Percentiles rank a stretch among this genome's conserved stretches.
These are phyloP conservation scores for Tribolium madens DNA, from an alignment of 1,140 invertebrate genomes.

Conservation along the genomic window DNA sequence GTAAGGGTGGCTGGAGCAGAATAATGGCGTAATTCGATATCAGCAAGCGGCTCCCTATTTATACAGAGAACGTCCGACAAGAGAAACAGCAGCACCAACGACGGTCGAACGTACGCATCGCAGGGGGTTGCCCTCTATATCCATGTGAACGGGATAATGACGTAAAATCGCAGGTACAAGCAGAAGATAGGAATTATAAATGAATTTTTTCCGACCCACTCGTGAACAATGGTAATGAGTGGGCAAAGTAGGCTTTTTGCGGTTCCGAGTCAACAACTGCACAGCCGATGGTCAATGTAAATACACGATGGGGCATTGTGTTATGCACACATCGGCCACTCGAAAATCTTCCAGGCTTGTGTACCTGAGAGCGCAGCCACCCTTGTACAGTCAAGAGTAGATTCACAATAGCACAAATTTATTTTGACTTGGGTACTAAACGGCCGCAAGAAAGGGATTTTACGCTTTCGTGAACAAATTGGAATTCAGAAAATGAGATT, in stretches of 20 bases:
- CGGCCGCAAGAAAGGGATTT: slow-evolving; percentile 1
- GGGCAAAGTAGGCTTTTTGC: neutral
- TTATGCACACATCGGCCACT: neutral
- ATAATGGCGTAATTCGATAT: slow-evolving; percentile 59
- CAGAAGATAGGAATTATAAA: slow-evolving; percentile 15
- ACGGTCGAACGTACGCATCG: slow-evolving; percentile 25
- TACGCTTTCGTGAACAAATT: slow-evolving; percentile 13
- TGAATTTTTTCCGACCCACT: neutral
- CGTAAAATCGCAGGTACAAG: slow-evolving; percentile 8
- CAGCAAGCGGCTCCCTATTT: slow-evolving; percentile 57
- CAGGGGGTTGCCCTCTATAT: slow-evolving; percentile 4
- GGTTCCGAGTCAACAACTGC: slow-evolving; percentile 13
- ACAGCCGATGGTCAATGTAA: neutral
- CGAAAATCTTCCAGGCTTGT: neutral
- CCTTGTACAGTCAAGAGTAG: slow-evolving; percentile 1
- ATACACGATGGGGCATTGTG: slow-evolving; percentile 12
- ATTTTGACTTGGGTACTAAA: slow-evolving; percentile 30
- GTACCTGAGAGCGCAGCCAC: slow-evolving; percentile 14
- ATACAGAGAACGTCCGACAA: slow-evolving; percentile 55
- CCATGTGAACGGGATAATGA: slow-evolving; percentile 31
- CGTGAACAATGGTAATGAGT: neutral
- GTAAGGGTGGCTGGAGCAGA: slow-evolving; percentile 57
- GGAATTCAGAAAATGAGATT: neutral
- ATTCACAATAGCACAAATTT: slow-evolving; percentile 11
- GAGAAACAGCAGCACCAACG: slow-evolving; percentile 27